Conservation (phyloP, 2,888 invertebrate genomes). For the Lepidocyrtoides sp. region DNA sequence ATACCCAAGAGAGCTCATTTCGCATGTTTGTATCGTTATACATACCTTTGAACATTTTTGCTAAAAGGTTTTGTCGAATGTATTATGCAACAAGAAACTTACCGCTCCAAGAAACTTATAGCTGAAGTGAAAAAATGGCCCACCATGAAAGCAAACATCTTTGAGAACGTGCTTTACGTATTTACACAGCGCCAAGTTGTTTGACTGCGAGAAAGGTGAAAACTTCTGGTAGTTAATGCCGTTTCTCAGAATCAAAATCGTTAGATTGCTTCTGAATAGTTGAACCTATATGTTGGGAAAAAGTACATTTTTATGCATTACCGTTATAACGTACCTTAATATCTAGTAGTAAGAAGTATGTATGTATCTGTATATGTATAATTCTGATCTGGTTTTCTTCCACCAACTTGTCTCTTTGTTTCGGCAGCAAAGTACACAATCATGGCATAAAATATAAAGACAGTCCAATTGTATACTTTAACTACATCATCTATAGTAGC, state of each 20-base stretch:
- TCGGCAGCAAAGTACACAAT: constrained; percentile 39
- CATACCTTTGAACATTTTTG: too few relatives aligned
- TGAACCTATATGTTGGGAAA: too few relatives aligned
- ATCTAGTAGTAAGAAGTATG: too few relatives aligned
- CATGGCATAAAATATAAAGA: constrained; percentile 1
- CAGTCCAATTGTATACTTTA: constrained; percentile 14
- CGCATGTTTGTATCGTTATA: neutral
- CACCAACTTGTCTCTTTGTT: constrained; percentile 26
- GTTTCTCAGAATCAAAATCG: too few relatives aligned
- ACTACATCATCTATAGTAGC: neutral
- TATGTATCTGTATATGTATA: too few relatives aligned
- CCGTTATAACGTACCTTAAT: too few relatives aligned
- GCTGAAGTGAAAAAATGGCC: constrained; percentile 28
- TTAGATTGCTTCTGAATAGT: neutral
- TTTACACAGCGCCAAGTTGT: constrained; percentile 15
- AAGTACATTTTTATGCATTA: too few relatives aligned
- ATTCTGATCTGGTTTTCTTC: too few relatives aligned
- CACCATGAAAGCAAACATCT: constrained; percentile 49
- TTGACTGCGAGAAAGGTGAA: neutral
- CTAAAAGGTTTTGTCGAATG: too few relatives aligned
- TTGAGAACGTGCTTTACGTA: constrained; percentile 17
- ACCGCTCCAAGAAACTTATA: constrained; percentile 44
- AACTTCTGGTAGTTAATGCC: neutral
- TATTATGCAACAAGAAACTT: neutral
- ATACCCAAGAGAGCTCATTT: neutral